Evolutionary conservation across 92 coral and sea anemone species (phyloP).

Genomic region (Ricordea florida): DNA sequence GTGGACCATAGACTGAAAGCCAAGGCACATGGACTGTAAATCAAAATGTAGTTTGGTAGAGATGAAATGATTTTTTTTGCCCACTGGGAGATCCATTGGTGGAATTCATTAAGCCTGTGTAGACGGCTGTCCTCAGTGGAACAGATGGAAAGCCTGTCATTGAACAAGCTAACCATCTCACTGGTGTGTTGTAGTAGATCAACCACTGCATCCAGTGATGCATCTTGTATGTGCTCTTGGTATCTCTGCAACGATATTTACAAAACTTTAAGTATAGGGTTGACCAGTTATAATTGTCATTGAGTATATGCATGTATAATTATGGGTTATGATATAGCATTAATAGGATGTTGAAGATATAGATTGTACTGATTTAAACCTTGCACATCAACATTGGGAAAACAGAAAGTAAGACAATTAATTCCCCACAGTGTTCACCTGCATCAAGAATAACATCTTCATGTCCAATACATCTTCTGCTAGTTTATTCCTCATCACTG

Average conservation of each 20-base stretch:
- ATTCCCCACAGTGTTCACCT: slow-evolving; percentile 20
- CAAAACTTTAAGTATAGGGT: no score
- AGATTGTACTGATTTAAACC: no score
- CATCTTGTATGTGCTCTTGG: neutral
- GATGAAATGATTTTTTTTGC: slow-evolving; percentile 8
- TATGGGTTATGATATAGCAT: neutral
- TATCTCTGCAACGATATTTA: neutral
- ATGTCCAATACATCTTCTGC: slow-evolving; percentile 54
- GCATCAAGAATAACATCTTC: slow-evolving; percentile 55
- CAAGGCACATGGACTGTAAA: slow-evolving; percentile 38
- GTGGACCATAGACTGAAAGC: slow-evolving; percentile 31
- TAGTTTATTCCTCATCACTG: slow-evolving; percentile 48
- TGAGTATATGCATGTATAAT: neutral
- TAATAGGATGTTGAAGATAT: no score
- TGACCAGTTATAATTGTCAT: no score
- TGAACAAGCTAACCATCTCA: slow-evolving; percentile 18
- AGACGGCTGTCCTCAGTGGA: slow-evolving; percentile 10
- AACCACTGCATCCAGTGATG: neutral
- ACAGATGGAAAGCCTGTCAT: slow-evolving; percentile 32
- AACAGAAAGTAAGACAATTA: no score
- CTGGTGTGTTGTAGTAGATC: slow-evolving; percentile 12
- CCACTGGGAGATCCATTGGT: no score
- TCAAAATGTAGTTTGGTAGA: slow-evolving; percentile 48
- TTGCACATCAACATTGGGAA: no score
- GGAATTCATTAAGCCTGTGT: neutral